Conservation (phyloP, 2,797 vertebrate species). For the Danio tinwini region DNA sequence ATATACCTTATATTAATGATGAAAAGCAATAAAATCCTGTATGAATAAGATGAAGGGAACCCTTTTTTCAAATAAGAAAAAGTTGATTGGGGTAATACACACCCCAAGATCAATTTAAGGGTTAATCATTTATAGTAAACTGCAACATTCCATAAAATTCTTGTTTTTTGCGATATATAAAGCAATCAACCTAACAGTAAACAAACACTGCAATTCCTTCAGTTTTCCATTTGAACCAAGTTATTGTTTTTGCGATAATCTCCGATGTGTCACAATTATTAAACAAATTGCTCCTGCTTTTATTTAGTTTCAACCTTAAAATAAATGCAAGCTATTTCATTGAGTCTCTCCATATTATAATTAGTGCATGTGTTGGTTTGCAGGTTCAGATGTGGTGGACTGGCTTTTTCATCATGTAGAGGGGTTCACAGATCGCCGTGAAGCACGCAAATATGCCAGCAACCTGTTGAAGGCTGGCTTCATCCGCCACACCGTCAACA, state of each 20-base stretch:
- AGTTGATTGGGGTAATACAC: too few relatives aligned
- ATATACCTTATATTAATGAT: too few relatives aligned
- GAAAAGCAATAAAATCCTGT: too few relatives aligned
- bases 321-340: neutral
- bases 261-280: neutral
- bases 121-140: neutral
- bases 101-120: too few relatives aligned
- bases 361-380: neutral
- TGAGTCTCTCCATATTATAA: neutral
- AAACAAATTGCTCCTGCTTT: neutral
- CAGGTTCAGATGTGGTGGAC: conserved; percentile 98
- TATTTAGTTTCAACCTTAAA: neutral
- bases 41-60: too few relatives aligned
- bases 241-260: neutral
- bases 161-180: neutral
- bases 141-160: neutral
- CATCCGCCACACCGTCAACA: conserved; percentile 98
- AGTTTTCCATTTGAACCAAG: neutral
- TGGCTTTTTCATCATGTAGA: conserved; percentile 99
- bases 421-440: conserved; percentile 94
- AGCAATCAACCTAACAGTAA: neutral
- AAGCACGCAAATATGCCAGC: conserved; percentile 97
- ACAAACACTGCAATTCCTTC: neutral
- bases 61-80: too few relatives aligned
- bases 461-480: conserved; percentile 97